Evolutionary conservation across 2,797 vertebrate genomes (phyloP).

Genomic region (Sandelia bainsii): DNA sequence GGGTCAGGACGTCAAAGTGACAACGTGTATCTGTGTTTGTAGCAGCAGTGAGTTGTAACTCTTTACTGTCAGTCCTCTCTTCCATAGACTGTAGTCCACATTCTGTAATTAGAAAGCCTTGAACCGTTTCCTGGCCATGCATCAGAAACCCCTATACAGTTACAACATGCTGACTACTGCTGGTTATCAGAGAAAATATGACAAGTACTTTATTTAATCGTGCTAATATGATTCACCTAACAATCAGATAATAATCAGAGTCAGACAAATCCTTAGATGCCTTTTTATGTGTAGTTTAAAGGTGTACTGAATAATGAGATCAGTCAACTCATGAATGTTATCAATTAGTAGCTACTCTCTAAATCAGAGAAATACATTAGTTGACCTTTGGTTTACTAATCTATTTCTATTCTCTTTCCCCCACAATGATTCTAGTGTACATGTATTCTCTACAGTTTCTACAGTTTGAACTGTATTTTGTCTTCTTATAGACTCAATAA

Average conservation of each 20-base stretch:
- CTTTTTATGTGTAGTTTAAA: not conserved
- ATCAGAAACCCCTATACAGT: conserved; percentile 46
- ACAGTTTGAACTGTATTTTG: too few relatives aligned
- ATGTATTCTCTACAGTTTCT: too few relatives aligned
- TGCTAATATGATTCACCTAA: not conserved
- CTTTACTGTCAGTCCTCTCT: conserved; percentile 50
- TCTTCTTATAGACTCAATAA: too few relatives aligned
- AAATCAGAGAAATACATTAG: not conserved
- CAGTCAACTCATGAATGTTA: not conserved
- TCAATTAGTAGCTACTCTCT: not conserved
- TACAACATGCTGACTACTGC: conserved; percentile 18
- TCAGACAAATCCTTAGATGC: not conserved
- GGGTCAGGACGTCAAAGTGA: conserved; percentile 64
- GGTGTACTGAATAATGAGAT: not conserved
- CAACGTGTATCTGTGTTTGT: conserved; percentile 23
- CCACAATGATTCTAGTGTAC: too few relatives aligned
- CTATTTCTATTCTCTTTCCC: too few relatives aligned
- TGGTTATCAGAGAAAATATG: conserved; percentile 1
- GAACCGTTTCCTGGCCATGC: conserved; percentile 62
- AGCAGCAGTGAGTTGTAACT: conserved; percentile 44
- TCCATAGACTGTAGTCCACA: conserved; percentile 48
- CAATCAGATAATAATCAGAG: not conserved
- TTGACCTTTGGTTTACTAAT: not conserved
- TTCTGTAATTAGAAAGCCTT: conserved; percentile 77
- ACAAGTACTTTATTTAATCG: conserved; percentile 1